Evolutionary conservation across 1,140 invertebrate genomes (phyloP).

Genomic region (Apis laboriosa): DNA sequence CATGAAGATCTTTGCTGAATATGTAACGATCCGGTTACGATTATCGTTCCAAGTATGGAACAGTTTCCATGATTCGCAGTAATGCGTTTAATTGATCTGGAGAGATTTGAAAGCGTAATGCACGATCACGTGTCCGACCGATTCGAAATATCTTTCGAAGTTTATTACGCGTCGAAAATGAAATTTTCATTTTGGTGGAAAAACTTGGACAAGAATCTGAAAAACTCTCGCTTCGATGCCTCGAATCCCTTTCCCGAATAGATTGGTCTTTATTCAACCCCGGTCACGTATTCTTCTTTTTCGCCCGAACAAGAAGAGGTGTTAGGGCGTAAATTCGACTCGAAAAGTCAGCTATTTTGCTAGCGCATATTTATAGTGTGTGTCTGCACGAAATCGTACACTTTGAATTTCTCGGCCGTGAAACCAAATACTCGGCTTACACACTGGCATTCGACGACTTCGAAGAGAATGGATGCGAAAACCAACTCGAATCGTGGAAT

Average conservation of each 20-base stretch:
- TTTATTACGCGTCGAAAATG: too few relatives aligned
- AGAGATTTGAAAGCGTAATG: too few relatives aligned
- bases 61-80: too few relatives aligned
- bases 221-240: slow-evolving; percentile 17
- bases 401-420: neutral
- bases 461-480: neutral
- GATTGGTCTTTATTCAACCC: slow-evolving; percentile 33
- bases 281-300: slow-evolving; percentile 39
- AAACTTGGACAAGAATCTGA: too few relatives aligned
- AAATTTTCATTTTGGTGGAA: slow-evolving; percentile 8
- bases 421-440: neutral
- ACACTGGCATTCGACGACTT: neutral
- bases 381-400: neutral
- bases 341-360: slow-evolving; percentile 30
- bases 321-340: slow-evolving; percentile 31
- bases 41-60: too few relatives aligned
- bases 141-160: too few relatives aligned
- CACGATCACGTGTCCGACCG: too few relatives aligned
- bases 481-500: neutral
- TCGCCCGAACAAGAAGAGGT: neutral
- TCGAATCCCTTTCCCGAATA: slow-evolving; percentile 13
- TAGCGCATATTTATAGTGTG: neutral
- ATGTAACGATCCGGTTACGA: neutral
- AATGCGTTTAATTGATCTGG: too few relatives aligned
- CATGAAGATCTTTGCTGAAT: neutral